These are phyloP conservation scores for Cryptophagus acutangulus DNA, from an alignment of 2,888 invertebrate genomes.

Conservation along the genomic window DNA sequence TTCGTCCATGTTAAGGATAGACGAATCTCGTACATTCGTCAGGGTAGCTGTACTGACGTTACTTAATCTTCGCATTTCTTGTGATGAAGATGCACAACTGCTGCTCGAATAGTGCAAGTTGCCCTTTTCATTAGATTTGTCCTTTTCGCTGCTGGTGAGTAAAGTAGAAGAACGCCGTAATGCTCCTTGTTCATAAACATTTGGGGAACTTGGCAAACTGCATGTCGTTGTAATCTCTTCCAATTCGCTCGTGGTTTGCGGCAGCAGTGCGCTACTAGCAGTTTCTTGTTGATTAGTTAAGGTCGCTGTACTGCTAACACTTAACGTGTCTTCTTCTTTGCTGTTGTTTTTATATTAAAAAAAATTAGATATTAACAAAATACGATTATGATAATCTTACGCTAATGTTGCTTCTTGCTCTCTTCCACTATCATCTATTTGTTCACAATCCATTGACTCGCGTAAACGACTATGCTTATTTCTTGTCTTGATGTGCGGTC, in stretches of 20 bases:
- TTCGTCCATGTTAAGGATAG: too few relatives aligned
- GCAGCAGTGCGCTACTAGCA: conserved; percentile 18
- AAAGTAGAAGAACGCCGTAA: conserved; percentile 25
- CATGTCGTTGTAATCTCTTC: conserved; percentile 34
- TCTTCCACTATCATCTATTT: conserved; percentile 28
- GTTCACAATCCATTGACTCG: conserved; percentile 55
- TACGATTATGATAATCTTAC: conserved; percentile 30
- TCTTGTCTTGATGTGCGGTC: conserved; percentile 47
- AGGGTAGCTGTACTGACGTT: conserved; percentile 56
- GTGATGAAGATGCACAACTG: conserved; percentile 16
- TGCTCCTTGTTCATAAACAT: conserved; percentile 19
- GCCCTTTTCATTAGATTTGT: conserved; percentile 38
- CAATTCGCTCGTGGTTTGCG: conserved; percentile 30
- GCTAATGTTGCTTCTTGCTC: conserved; percentile 42
- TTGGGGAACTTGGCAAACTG: conserved; percentile 38
- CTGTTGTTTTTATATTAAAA: conserved; percentile 22
- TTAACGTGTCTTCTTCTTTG: conserved; percentile 41
- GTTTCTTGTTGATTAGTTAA: conserved; percentile 41
- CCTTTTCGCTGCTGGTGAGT: conserved; percentile 40
- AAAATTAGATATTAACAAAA: background rate
- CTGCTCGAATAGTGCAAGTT: conserved; percentile 18
- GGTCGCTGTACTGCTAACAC: conserved; percentile 42
- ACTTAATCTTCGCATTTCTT: conserved; percentile 46
- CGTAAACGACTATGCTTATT: conserved; percentile 56
- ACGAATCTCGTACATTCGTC: conserved; percentile 56